These are phyloP conservation scores for Cydia strobilella DNA, from an alignment of 1,140 invertebrate species.

Conservation along the genomic window DNA sequence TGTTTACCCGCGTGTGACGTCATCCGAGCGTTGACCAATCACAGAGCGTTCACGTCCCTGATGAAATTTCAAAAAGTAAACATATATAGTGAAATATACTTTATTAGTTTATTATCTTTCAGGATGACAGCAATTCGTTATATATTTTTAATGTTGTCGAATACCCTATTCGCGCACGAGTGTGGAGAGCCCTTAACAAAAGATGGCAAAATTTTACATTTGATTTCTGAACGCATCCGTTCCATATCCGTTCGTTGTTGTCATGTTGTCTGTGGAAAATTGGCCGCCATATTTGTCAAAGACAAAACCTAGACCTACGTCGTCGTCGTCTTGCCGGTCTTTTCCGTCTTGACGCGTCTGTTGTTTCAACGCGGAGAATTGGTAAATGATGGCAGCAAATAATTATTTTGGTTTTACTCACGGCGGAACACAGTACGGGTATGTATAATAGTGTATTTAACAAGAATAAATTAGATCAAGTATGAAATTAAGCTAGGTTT, in stretches of 20 bases:
- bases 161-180: no score
- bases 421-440: conserved; percentile 94
- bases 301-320: conserved; percentile 69
- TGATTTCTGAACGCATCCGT: conserved; percentile 13
- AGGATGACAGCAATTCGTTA: no score
- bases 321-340: conserved; percentile 60
- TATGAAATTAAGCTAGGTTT: conserved; percentile 41
- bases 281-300: conserved; percentile 65
- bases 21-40: no score
- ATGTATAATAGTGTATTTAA: conserved; percentile 67
- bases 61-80: no score
- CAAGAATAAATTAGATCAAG: conserved; percentile 35
- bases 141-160: no score
- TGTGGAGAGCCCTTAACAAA: no score
- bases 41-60: no score
- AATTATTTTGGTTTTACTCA: conserved; percentile 96
- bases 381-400: conserved; percentile 90
- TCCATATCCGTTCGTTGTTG: background rate
- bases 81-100: no score
- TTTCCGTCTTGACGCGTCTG: conserved; percentile 70
- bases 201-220: no score
- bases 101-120: no score
- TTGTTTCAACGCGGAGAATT: conserved; percentile 71
- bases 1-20: no score
- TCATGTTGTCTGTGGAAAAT: conserved; percentile 52